Percentiles rank a stretch among this genome's conserved stretches.
phyloP scores from a whole-genome alignment of 2,888 invertebrate species.

The Drosophila borborema region DNA sequence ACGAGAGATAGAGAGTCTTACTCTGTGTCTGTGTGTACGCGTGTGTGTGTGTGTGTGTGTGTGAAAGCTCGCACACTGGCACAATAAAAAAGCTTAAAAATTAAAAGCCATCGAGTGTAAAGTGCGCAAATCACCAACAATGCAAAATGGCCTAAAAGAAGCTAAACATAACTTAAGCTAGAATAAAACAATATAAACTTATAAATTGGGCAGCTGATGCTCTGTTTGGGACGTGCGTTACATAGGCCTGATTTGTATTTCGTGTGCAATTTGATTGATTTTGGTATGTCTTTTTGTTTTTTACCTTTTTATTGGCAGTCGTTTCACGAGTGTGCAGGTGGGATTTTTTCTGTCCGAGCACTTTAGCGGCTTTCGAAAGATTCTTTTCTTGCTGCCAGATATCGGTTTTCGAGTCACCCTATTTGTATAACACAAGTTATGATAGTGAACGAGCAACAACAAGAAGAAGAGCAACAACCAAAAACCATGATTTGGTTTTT shows the following conservation, averaged over 20 bases:
- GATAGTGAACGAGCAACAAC: conserved; percentile 43
- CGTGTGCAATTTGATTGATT: conserved; percentile 37
- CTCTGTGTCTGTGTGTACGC: conserved; percentile 1
- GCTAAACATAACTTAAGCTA: conserved; percentile 43
- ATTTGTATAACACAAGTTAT: conserved; percentile 68
- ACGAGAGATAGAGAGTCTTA: too few relatives aligned
- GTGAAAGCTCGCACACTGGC: conserved; percentile 25
- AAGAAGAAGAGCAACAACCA: conserved; percentile 22
- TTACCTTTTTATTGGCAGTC: conserved; percentile 86
- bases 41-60: conserved; percentile 14
- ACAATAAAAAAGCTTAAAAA: conserved; percentile 34
- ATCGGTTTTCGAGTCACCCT: conserved; percentile 85
- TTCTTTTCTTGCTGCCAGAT: conserved; percentile 86
- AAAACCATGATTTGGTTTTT: conserved; percentile 17
- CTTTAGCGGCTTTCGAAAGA: conserved; percentile 86
- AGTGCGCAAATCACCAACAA: conserved; percentile 48
- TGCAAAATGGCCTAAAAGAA: conserved; percentile 48
- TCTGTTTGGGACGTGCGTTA: conserved; percentile 28
- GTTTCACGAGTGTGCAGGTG: conserved; percentile 86
- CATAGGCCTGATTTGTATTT: conserved; percentile 40
- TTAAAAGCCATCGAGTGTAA: conserved; percentile 48
- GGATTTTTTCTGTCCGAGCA: conserved; percentile 86
- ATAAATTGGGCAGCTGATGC: conserved; percentile 23
- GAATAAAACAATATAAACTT: conserved; percentile 17
- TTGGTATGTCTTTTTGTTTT: conserved; percentile 27